These are phyloP conservation scores for Cnemophilus loriae DNA, from an alignment of 2,113 vertebrate genomes.

Conservation along the genomic window DNA sequence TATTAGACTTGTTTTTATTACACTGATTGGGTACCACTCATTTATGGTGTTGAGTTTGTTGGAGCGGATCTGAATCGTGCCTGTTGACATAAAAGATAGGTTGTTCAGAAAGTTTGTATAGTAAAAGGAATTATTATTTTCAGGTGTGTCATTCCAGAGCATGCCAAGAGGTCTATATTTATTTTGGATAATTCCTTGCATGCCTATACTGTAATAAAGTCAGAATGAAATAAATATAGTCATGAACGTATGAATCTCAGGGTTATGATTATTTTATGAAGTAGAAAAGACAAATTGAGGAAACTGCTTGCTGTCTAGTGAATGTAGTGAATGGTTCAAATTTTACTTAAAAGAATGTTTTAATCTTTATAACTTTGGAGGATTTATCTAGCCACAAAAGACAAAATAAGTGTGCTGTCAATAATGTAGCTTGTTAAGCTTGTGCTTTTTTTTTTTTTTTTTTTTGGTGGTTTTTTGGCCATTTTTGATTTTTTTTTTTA, in stretches of 20 bases:
- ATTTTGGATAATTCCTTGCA: not conserved
- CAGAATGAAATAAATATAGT: not conserved
- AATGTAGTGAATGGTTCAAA: not conserved
- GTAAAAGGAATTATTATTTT: not conserved
- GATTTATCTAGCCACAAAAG: not conserved
- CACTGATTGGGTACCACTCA: not conserved
- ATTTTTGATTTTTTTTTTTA: not conserved
- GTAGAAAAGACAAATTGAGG: not conserved
- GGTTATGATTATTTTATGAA: not conserved
- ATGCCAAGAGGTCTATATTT: not conserved
- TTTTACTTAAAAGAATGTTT: not conserved
- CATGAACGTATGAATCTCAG: not conserved
- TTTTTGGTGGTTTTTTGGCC: not conserved
- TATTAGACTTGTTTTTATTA: not conserved
- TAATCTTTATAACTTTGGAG: not conserved
- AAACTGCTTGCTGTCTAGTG: not conserved
- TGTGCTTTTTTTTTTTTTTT: not conserved
- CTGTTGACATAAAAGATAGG: not conserved
- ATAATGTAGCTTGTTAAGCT: not conserved
- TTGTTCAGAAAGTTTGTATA: not conserved
- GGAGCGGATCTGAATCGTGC: not conserved
- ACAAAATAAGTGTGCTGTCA: not conserved
- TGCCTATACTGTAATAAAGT: not conserved
- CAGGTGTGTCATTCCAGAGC: not conserved
- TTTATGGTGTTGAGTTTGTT: not conserved